These are phyloP conservation scores for Lampris incognitus DNA, from an alignment of 2,113 vertebrate genomes.

Conservation along the genomic window DNA sequence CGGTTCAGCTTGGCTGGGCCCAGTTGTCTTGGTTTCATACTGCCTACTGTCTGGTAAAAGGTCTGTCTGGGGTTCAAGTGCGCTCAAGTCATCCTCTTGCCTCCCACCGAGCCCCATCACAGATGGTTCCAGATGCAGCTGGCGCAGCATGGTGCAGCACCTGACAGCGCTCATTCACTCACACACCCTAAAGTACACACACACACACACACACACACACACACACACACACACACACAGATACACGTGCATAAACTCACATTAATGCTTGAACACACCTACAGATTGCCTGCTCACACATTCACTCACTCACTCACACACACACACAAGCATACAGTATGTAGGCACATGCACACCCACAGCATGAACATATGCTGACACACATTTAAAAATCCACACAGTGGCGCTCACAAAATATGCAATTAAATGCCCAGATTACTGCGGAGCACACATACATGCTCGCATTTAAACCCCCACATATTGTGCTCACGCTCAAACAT, in stretches of 20 bases:
- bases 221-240: constrained; percentile 10
- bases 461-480: constrained; percentile 70
- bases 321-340: constrained; percentile 59
- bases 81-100: constrained; percentile 75
- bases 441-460: constrained; percentile 47
- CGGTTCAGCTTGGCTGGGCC: constrained; percentile 77
- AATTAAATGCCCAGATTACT: constrained; percentile 78
- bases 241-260: constrained; percentile 33
- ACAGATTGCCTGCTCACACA: not conserved
- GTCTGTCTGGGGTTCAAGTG: constrained; percentile 80
- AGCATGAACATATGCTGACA: constrained; percentile 79
- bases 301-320: constrained; percentile 43
- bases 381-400: constrained; percentile 75
- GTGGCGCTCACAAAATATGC: constrained; percentile 68
- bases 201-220: constrained; percentile 12
- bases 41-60: constrained; percentile 74
- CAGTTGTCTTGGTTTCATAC: constrained; percentile 77
- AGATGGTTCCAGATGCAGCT: constrained; percentile 83
- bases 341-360: constrained; percentile 57
- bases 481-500: constrained; percentile 73
- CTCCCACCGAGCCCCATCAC: constrained; percentile 76
- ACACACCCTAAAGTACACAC: constrained; percentile 43
- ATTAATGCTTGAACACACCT: constrained; percentile 23
- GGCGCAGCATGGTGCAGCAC: constrained; percentile 79
- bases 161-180: constrained; percentile 77